These are phyloP conservation scores for Xiphophorus birchmanni DNA, from an alignment of 2,797 vertebrate species.

Conservation along the genomic window DNA sequence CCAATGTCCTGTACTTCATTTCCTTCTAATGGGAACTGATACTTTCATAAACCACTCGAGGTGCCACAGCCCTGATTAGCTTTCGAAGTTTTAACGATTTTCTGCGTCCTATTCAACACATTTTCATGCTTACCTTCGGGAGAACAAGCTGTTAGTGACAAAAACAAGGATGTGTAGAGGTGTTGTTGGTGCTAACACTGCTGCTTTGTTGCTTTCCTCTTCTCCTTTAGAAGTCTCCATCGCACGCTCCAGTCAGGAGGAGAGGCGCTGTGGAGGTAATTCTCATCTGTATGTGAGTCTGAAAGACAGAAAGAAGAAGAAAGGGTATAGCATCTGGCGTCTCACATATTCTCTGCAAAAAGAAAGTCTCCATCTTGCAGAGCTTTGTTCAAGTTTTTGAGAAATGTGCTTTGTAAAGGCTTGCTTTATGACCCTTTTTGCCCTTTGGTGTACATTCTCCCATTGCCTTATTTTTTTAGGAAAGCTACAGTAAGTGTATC, in stretches of 20 bases:
- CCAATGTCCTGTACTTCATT: constrained; percentile 75
- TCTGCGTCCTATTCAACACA: constrained; percentile 60
- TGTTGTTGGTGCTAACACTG: constrained; percentile 49
- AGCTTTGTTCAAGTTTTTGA: constrained; percentile 16
- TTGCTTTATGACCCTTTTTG: neutral
- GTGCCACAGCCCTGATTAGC: constrained; percentile 70
- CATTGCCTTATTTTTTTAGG: neutral
- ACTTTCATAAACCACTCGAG: constrained; percentile 75
- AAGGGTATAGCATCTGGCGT: constrained; percentile 21
- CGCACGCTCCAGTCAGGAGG: constrained; percentile 91
- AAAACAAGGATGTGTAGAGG: constrained; percentile 42
- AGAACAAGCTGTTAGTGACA: constrained; percentile 61
- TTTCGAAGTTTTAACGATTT: constrained; percentile 61
- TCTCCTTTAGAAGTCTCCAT: constrained; percentile 90
- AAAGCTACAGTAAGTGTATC: neutral
- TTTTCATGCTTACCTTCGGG: constrained; percentile 57
- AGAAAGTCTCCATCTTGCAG: constrained; percentile 22
- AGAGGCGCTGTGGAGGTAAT: constrained; percentile 93
- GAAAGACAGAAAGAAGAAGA: constrained; percentile 4
- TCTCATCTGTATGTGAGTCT: constrained; percentile 30
- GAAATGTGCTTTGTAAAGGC: neutral
- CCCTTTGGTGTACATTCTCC: neutral
- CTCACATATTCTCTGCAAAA: constrained; percentile 25
- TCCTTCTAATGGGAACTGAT: constrained; percentile 76
- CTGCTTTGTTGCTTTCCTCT: constrained; percentile 59